Evolutionary conservation across 1,140 invertebrate genomes (phyloP), one percentile per base, ranked within the genome.

Genomic region (Scaptomyza pallida): DNA sequence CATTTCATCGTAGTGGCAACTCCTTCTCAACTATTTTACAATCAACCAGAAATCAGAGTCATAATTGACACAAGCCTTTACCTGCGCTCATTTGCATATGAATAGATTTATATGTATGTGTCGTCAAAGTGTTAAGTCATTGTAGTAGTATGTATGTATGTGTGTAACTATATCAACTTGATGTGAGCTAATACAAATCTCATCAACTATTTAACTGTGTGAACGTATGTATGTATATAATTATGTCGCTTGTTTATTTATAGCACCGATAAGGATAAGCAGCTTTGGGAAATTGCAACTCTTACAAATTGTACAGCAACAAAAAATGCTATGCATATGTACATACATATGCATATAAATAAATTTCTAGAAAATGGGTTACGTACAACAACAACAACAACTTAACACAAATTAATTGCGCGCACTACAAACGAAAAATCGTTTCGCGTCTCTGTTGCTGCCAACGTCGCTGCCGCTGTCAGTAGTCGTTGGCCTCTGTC

Each of bases 371-470:
- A 59, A 72, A 72, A 67, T 65, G 68, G 51, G 68, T 72, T 72
- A 72, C 60, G 16, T 71, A 43, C 57, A 44, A 54, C 52, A 52
- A 44, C 48, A n/a, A n/a, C 59, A 55, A 63, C 13, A 56, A 60
- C 54, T 67, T 57, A 72, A 59, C 48, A 72, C 77, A 76, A 81
- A 72, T 76, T 81, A 80, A 80, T 80, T 76, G 73, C 65, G 59
- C 78, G 72, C 76, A 64, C 71, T 75, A 60, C 16, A 64, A 71
- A 52, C 56, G 43, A 74, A 52, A 62, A 78, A 59, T 21, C 56
- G 63, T 9, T 8, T 59, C 35, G 57, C 48, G 48, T 45, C 65
- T 48, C 48, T 45, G 55, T 23, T 19, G 5, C 52, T 26, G 52
- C 33, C 12, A 23, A 21, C 35, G 37, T 55, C 51, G 51, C 51